Base-by-base conservation (phyloP, 2,797 vertebrate genomes). In the Sebastes minor region DNA sequence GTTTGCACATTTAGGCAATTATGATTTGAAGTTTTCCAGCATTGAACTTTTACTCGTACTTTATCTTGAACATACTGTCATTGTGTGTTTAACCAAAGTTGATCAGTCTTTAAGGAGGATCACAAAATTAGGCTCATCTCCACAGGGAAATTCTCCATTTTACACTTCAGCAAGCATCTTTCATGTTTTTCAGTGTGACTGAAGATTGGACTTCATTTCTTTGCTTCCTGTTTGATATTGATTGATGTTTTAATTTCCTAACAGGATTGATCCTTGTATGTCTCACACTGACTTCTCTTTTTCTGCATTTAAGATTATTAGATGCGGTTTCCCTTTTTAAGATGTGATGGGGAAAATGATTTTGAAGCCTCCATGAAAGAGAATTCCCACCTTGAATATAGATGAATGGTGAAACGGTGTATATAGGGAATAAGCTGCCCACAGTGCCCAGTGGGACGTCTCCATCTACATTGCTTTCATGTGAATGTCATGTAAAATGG, bases 201-300 rank as follows among this genome's bases (percentile, higher is more conserved):
- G 64, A 83, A 86, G 70, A 72, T 76, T 69, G 65, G 62, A 67
- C 75, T 76, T 76, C 2, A 65, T 86, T 76, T 76, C 12, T 71
- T 81, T 42, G 35, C 81, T 81, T 87, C 69, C 70, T 52, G 72
- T 81, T 85, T 88, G 81, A 88, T 90, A 86, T 84, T 71, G 69
- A 89, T 86, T 80, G 78, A 90, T 91, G 82, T 87, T 90, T 86
- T 82, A 78, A 88, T 91, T 88, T 87, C 78, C 61, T 67, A 49
- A 84, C 77, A 80, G 59, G 77, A 82, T 78, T 82, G 62, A 68
- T 79, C 32, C 57, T 62, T 77, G 23, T 59, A 52, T 78, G 63
- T 74, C 30, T 68, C 74, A 59, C 64, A 63, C 52, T 28, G 46
- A 71, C 72, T 53, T 65, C 60, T 86, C 66, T 67, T 61, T 61